Evolutionary conservation across 2,113 vertebrate species (phyloP), one percentile per base, ranked within the genome.

Genomic region (Spheniscus mendiculus): DNA sequence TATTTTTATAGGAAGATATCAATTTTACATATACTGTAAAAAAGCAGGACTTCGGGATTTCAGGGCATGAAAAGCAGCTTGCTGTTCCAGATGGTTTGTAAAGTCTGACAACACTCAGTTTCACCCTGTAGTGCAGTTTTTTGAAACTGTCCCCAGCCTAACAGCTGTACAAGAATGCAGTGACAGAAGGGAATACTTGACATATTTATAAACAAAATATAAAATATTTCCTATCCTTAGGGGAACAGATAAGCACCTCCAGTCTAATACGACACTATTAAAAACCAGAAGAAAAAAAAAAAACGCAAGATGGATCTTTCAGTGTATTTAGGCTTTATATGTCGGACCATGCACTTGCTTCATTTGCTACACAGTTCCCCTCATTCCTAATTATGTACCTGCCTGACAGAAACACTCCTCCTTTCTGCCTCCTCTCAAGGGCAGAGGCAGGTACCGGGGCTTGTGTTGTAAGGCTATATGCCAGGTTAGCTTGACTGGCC

Each of bases 21-120:
- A 69, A 77, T 59, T 94, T 93, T 92, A 69, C 67, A 59, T 73
- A 16, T 23, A n/a, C n/a, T 58, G 36, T 74, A 32, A 87, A 97
- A 89, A 84, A 85, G 38, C 62, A 85, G 56, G 55, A 69, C 49
- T 80, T 83, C 44, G 77, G 87, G 65, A 69, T 92, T 91, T 65
- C 34, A 82, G 92, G 89, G 59, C 49, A 56, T 47, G 76, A 83
- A 96, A 94, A 96, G 63, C 94, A 95, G 90, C 92, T 96, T 91
- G 94, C 63, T 77, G 76, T 73, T 98, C 97, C 98, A 98, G 97
- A 97, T 98, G 98, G 95, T 84, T 98, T 97, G 55, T 94, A 71
- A 97, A 97, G 82, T 91, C 96, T 96, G 89, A 94, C 83, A 70
- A 91, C 47, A 79, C 63, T 88, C 59, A 59, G 83, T 94, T 96